A percentile compares a stretch with the other conserved stretches of the same genome.
These are phyloP conservation scores for Capitulum mitella DNA, from an alignment of 2,888 invertebrate species.

Conservation along the genomic window DNA sequence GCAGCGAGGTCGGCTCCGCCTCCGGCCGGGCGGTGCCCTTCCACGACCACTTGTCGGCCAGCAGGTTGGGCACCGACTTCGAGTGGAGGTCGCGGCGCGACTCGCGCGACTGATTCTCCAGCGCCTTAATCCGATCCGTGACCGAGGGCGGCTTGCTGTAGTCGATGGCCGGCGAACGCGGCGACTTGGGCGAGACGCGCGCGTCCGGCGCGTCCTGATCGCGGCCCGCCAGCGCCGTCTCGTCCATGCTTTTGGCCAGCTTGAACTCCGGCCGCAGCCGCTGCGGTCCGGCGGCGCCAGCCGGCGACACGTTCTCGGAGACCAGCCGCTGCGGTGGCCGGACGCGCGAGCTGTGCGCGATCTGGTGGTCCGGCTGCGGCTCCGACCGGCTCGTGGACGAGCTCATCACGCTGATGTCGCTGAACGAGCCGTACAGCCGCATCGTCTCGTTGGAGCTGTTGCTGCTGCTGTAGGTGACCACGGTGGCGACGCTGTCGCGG, in stretches of 20 bases:
- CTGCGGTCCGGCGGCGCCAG: constrained; percentile 49
- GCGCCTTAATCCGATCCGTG: constrained; percentile 58
- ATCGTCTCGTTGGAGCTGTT: constrained; percentile 67
- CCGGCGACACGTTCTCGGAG: constrained; percentile 65
- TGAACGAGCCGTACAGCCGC: constrained; percentile 69
- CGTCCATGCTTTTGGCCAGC: constrained; percentile 31
- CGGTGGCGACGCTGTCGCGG: constrained; percentile 51
- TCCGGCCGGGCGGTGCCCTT: background rate
- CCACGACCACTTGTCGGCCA: constrained; percentile 24
- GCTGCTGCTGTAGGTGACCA: constrained; percentile 52
- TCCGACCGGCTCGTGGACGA: constrained; percentile 37
- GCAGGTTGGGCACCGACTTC: constrained; percentile 29
- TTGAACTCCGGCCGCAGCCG: constrained; percentile 35
- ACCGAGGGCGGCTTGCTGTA: constrained; percentile 51
- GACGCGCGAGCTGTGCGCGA: constrained; percentile 68
- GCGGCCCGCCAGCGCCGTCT: constrained; percentile 32
- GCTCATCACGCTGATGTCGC: constrained; percentile 60
- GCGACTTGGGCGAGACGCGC: constrained; percentile 31
- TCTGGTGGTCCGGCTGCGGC: constrained; percentile 51
- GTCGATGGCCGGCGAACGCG: constrained; percentile 39
- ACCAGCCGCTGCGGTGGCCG: constrained; percentile 68
- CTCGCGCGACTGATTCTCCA: constrained; percentile 50
- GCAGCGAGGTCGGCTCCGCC: background rate
- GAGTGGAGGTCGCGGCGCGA: constrained; percentile 26
- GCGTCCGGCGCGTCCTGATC: constrained; percentile 31